Base-by-base conservation (phyloP, 2,888 invertebrate genomes). In the Orthonevra nobilis region DNA sequence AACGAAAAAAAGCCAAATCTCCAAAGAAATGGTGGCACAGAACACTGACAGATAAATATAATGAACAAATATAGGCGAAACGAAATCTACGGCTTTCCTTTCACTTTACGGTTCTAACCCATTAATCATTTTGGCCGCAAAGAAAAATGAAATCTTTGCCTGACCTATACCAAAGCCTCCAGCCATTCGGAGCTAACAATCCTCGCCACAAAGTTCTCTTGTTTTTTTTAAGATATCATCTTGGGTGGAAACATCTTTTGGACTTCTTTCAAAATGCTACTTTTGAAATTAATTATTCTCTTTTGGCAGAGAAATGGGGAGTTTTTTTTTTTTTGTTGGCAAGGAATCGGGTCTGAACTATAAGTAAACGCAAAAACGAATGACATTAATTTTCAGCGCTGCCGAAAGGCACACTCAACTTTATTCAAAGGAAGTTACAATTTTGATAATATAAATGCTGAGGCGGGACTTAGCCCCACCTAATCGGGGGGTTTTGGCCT, bases 41-140 rank as follows among this genome's bases (percentile, higher is more conserved):
- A 61, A 61, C 60, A 30, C 26, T 19, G 10, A 42, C 30, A 52
- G 23, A 64, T 19, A 38, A 26, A 40, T 19, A 14, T 17, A 10
- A 10, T 12, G 9, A 28, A 14, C 14, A 30, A 14, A n/a, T 30
- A 63, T 48, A 38, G 34, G 12, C 48, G 32, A 3, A 30, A 32
- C 32, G 52, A 23, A 52, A 64, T 63, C 48, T 50, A 63, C 19
- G 40, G 50, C 48, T 50, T n/a, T 64, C 52, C 52, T 50, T 64
- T 64, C 64, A 64, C 52, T 52, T 64, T 42, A 64, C 64, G 64
- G 52, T 64, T 32, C 52, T 64, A 64, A 64, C 64, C 64, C 50
- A 64, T 64, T 64, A 64, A 64, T 64, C 64, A 64, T 64, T 52
- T 52, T 64, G 64, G 10, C 52, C 50, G 64, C 42, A 52, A 64